phyloP scores from a whole-genome alignment of 2,888 invertebrate genomes.

The Buathra laborator region DNA sequence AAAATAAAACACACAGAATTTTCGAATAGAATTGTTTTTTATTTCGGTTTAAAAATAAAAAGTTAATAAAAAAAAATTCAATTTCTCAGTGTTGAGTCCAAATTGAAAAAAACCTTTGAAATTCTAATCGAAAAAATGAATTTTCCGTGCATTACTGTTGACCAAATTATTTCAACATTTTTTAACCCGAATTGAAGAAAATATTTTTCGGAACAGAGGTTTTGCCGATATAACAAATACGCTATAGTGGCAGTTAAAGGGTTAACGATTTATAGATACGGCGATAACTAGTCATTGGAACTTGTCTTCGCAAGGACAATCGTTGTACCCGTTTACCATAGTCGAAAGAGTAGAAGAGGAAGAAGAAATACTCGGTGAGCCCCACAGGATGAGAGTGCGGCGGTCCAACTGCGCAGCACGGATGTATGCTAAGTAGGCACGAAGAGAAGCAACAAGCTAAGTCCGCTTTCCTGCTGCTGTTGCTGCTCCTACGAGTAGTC shows the following conservation, averaged over 20 bases:
- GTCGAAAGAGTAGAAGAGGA: constrained; percentile 30
- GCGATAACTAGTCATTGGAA: constrained; percentile 12
- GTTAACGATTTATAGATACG: neutral
- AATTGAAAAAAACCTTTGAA: too few relatives aligned
- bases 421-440: constrained; percentile 49
- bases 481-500: constrained; percentile 26
- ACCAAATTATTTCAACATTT: too few relatives aligned
- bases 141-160: too few relatives aligned
- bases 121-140: too few relatives aligned
- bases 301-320: constrained; percentile 28
- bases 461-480: constrained; percentile 19
- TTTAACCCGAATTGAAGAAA: too few relatives aligned
- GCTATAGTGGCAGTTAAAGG: neutral
- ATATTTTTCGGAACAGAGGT: too few relatives aligned
- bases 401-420: constrained; percentile 25
- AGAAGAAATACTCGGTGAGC: constrained; percentile 58
- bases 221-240: neutral
- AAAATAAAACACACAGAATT: too few relatives aligned
- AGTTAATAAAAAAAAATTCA: too few relatives aligned
- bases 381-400: constrained; percentile 23
- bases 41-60: too few relatives aligned
- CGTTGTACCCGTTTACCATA: constrained; percentile 24
- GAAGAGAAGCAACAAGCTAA: constrained; percentile 23
- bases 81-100: too few relatives aligned
- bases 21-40: too few relatives aligned